Evolutionary conservation across 1,140 invertebrate species (phyloP).

Genomic region (Hestina assimilis): DNA sequence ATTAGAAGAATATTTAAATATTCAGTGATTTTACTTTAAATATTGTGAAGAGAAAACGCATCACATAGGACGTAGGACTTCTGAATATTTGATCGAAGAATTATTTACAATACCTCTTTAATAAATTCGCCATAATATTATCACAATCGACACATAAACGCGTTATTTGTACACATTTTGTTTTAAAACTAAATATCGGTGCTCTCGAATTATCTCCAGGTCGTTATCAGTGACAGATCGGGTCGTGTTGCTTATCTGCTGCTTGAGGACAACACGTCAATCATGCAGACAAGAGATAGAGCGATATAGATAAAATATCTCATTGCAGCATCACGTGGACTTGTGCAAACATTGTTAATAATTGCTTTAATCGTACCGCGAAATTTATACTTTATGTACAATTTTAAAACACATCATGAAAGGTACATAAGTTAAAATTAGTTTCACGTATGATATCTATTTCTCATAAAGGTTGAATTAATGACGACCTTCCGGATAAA

Average conservation of each 20-base stretch:
- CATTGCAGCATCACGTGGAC: slow-evolving; percentile 39
- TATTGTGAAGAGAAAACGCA: too few species aligned
- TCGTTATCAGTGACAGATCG: slow-evolving; percentile 65
- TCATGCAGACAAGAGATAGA: slow-evolving; percentile 42
- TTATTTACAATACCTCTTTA: slow-evolving; percentile 43
- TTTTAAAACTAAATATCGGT: background rate
- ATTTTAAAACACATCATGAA: too few species aligned
- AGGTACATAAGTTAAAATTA: too few species aligned
- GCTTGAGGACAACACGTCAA: slow-evolving; percentile 66
- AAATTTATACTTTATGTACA: background rate
- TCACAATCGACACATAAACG: slow-evolving; percentile 10
- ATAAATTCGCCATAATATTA: slow-evolving; percentile 45
- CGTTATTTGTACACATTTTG: slow-evolving; percentile 13
- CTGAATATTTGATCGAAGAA: background rate
- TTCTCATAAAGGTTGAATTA: too few species aligned
- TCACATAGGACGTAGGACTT: too few species aligned
- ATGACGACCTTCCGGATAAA: too few species aligned
- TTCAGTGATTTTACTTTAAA: too few species aligned
- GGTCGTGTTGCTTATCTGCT: slow-evolving; percentile 42
- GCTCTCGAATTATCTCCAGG: slow-evolving; percentile 10
- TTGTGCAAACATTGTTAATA: background rate
- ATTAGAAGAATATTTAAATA: too few species aligned
- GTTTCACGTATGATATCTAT: too few species aligned
- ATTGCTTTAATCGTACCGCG: background rate
- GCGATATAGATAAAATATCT: slow-evolving; percentile 18